Base-by-base conservation (phyloP, 2,888 invertebrate species). In the Caenorhabditis virilis region DNA sequence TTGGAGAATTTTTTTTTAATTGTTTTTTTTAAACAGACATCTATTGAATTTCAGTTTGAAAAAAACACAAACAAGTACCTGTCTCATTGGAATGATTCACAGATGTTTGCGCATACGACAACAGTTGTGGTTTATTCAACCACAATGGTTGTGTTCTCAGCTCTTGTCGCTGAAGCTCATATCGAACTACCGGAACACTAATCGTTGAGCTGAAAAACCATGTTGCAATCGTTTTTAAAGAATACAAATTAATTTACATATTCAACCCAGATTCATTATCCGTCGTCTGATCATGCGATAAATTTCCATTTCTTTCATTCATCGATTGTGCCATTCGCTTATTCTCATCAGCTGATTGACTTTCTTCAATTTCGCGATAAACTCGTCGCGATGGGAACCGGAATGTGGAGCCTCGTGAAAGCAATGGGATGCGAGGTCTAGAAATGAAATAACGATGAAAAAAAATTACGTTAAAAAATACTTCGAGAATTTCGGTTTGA, bases 371-470 rank as follows among this genome's bases (percentile, higher is more conserved):
- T 66, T 80, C 80, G 7, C 72, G 62, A 47, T 78, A 68, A 9
- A 80, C 80, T 6, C 78, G 66, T 45, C 64, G 54, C 16, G 74
- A 73, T 18, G 78, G 78, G 58, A 72, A 79, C 7, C 81, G 76
- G 74, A 82, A 82, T 4, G 78, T 79, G 1, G 79, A 76, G 36
- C 80, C 78, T 7, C 81, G 73, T 5, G 74, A 63, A 36, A 80
- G 36, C 27, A 79, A 52, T 15, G 80, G 79, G 22, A 78, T 77
- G 16, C 73, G 61, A 7, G 76, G 72, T 46, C 78, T 78, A 59
- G n/a, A 27, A 26, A 26, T 30, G 7, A 50, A 52, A 27, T 20
- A 42, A 26, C 27, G 7, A 18, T 27, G 3, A 16, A 43, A 30
- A 27, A 20, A 52, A 35, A 7, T 26, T 15, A 55, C 26, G 11